Base-by-base conservation (phyloP, 2,888 invertebrate genomes). In the Dysmachus trigonus region DNA sequence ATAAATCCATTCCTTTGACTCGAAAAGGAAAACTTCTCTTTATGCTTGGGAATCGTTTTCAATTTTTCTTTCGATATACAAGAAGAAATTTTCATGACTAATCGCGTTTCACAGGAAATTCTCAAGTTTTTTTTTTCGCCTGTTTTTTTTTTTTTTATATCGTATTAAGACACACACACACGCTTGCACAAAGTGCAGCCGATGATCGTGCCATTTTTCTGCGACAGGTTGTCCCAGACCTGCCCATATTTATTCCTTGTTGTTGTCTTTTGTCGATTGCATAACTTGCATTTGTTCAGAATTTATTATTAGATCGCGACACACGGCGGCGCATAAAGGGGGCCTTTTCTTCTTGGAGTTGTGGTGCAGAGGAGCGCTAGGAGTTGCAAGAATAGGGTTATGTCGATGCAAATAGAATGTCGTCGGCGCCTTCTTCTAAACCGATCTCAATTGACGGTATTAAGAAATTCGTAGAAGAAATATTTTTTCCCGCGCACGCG, bases 141-240 rank as follows among this genome's bases (percentile, higher is more conserved):
- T 47, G n/a, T 15, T n/a, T 47, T 41, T 41, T 41, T 47, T 6
- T 15, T n/a, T 47, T 41, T 41, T 41, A 41, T 47, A n/a, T 47
- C 18, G 47, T 15, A 47, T 47, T 15, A 6, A 15, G 47, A n/a
- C 47, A 18, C 47, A 47, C n/a, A n/a, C n/a, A n/a, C n/a, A n/a
- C n/a, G n/a, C n/a, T n/a, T n/a, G n/a, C n/a, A n/a, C n/a, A n/a
- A n/a, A n/a, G 47, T 6, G 18, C 62, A 0, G 10, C 62, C 27
- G 62, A 27, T 62, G 62, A 27, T 27, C 62, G 10, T 62, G 27
- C 62, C 62, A 62, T 62, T 62, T 62, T 62, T 47, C n/a, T n/a
- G 47, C 47, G 47, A 77, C 47, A 47, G 47, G 77, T 77, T 47
- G 27, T 27, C 47, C 47, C 77, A 77, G 77, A 77, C 77, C 77